Base-by-base conservation (phyloP, 2,888 invertebrate genomes). In the Andrena fulva region DNA sequence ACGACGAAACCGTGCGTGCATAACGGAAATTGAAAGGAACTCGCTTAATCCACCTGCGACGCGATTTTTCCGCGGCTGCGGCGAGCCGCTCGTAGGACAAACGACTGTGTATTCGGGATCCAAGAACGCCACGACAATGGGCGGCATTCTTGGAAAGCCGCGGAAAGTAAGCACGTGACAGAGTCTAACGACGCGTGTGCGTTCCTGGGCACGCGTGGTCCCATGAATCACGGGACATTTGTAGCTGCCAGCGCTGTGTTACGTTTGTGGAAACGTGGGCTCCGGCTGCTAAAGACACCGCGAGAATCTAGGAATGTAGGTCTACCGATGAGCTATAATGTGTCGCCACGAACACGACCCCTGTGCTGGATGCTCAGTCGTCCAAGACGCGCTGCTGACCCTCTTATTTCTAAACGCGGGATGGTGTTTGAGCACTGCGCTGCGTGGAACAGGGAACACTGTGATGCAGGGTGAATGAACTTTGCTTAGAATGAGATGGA, bases 131-230 rank as follows among this genome's bases (percentile, higher is more conserved):
- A 56, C 72, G 80, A 87, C 85, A 87, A 87, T 84, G 78, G 76
- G 60, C 48, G 80, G 77, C 74, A 80, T 87, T 85, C 78, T 67
- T 74, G 84, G 77, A 87, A 85, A 82, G 81, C 66, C 74, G 74
- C 62, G 76, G 76, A 77, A 82, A 87, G 77, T 64, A 80, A 87
- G 87, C 86, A 82, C 84, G 86, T 85, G 81, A 87, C 78, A 70
- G 20, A 16, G 16, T 42, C 73, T 82, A 78, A 77, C 76, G 78
- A 77, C 73, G 62, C 69, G 64, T 74, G 74, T 67, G 42, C 64
- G 63, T 80, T 77, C 59, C 20, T 62, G 24, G 29, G 6, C 76
- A 72, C 79, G 83, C 76, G 78, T 83, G 79, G 75, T 24, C 62
- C 63, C 79, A 80, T 85, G 85, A 87, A 82, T 83, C 82, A 87